phyloP scores from a whole-genome alignment of 30 jellyfish, hydroid and myxozoan species.

The Catostylus mosaicus region DNA sequence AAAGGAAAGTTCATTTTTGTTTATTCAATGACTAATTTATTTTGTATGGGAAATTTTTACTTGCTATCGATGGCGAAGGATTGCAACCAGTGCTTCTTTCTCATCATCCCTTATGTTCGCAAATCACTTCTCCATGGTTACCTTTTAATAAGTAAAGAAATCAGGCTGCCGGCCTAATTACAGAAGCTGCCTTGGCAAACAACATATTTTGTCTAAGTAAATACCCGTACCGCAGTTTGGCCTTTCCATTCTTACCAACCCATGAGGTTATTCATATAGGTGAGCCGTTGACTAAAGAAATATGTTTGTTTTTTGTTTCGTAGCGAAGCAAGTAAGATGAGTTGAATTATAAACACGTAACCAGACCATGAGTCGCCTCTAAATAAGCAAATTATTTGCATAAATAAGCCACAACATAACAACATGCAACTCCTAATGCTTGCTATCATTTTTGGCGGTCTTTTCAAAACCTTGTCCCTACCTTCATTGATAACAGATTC shows the following conservation, averaged over 20 bases:
- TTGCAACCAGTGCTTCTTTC: conserved; percentile 20
- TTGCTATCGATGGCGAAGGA: not conserved
- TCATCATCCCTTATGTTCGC: conserved; percentile 31
- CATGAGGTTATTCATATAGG: conserved; percentile 76
- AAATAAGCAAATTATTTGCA: conserved; percentile 31
- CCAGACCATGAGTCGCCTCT: conserved; percentile 50
- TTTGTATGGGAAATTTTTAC: conserved; percentile 6
- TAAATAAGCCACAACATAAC: not conserved
- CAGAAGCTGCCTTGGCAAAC: conserved; percentile 72
- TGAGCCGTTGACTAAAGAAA: conserved; percentile 28
- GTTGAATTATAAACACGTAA: conserved; percentile 4
- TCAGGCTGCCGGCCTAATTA: conserved; percentile 74
- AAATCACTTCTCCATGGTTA: conserved; percentile 64
- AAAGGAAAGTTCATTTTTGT: not conserved
- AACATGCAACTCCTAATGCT: conserved; percentile 2
- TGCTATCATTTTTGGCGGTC: conserved; percentile 9
- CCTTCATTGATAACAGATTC: not conserved
- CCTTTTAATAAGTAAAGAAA: conserved; percentile 64
- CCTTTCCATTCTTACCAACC: conserved; percentile 63
- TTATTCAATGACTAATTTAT: not conserved
- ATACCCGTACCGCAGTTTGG: conserved; percentile 73
- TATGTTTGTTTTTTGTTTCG: conserved; percentile 55
- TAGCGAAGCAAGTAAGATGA: conserved; percentile 55
- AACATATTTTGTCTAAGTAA: conserved; percentile 67
- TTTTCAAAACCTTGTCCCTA: not conserved